Evolutionary conservation across 2,888 invertebrate genomes (phyloP), one percentile per base, ranked within the genome.

Genomic region (Oxystoma pomonae): DNA sequence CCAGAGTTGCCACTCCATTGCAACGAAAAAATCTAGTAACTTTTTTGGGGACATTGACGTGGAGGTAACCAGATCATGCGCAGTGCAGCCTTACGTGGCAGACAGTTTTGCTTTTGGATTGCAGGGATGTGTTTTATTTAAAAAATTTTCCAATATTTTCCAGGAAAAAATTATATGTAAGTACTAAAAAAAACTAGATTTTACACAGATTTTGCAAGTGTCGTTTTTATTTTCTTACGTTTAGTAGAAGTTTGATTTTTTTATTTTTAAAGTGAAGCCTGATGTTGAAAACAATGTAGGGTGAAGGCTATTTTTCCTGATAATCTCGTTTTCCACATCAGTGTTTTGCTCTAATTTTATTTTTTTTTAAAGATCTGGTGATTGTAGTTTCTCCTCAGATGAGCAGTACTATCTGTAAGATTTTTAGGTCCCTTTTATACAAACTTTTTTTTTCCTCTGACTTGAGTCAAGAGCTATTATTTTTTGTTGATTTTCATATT

Each of bases 31-130:
- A 55, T 64, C 59, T 65, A 19, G 59, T 51, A 55, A 19, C n/a
- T 53, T 63, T 68, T 71, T 65, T 72, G 61, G 72, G 71, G 71
- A 75, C 70, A 75, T 76, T 80, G 79, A 81, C 81, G 81, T 81
- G 81, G 80, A 80, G 73, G 76, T 77, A 74, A 76, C 75, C 70
- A 76, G 80, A 81, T 80, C 84, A 81, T 83, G 85, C 84, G 84
- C 81, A 79, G 72, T 81, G 74, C 76, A 75, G 77, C 83, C 83
- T 85, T 85, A 85, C 85, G 85, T 85, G 85, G 85, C 85, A 85
- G 76, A 84, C 76, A 72, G 69, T 70, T 72, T 70, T 71, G 70
- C 71, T 70, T 70, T 67, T 70, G 70, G 63, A 66, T 66, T 68
- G 65, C 60, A 71, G 71, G 71, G 59, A 72, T 71, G 73, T 63